These are phyloP conservation scores for Oedothorax gibbosus DNA, from an alignment of 1,140 invertebrate species.

Conservation along the genomic window DNA sequence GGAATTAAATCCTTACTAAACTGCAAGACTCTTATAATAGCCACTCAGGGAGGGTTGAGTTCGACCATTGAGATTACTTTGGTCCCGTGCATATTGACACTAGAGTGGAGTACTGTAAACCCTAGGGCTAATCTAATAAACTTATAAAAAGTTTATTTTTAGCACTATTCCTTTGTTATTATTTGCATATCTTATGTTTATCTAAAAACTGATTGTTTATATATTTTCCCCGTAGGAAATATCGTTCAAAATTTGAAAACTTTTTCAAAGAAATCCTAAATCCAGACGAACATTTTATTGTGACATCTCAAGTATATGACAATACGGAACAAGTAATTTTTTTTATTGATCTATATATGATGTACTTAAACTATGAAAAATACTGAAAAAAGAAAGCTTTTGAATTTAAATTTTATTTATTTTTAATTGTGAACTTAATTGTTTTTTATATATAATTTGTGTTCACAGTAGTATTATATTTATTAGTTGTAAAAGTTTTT, in stretches of 20 bases:
- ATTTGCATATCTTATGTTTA: neutral
- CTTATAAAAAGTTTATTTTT: too few species aligned
- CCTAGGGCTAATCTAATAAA: too few species aligned
- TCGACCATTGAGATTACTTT: too few species aligned
- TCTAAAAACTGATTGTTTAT: neutral
- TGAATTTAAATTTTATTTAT: too few species aligned
- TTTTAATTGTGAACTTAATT: too few species aligned
- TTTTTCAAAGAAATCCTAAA: constrained; percentile 23
- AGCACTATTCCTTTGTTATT: too few species aligned
- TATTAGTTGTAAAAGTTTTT: neutral
- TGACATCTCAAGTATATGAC: constrained; percentile 33
- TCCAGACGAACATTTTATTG: constrained; percentile 14
- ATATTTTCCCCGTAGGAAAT: constrained; percentile 6
- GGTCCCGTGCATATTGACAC: too few species aligned
- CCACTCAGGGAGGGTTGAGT: too few species aligned
- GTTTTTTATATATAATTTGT: too few species aligned
- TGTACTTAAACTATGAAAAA: neutral
- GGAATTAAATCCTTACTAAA: too few species aligned
- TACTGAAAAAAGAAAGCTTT: neutral
- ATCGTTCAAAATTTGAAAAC: constrained; percentile 21
- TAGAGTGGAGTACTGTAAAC: too few species aligned
- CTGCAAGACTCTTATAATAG: too few species aligned
- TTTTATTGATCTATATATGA: neutral
- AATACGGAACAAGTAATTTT: constrained; percentile 25
- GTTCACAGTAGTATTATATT: neutral